Conservation (phyloP, 2,888 invertebrate genomes). For the Acanthosepion lycidas region DNA sequence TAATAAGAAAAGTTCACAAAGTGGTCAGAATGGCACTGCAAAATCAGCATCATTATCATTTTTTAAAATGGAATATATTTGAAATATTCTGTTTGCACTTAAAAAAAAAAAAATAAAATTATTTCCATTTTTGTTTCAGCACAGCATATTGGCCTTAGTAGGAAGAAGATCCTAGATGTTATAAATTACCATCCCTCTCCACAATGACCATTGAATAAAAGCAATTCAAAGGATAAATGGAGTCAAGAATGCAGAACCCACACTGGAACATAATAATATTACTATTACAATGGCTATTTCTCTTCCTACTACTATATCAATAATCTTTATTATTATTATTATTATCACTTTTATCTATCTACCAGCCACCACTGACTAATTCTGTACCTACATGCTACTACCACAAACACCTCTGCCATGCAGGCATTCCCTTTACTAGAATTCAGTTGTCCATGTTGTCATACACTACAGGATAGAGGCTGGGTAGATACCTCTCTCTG, state of each 20-base stretch:
- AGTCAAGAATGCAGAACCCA: background rate
- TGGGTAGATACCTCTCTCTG: background rate
- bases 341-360: background rate
- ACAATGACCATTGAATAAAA: background rate
- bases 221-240: constrained; percentile 6
- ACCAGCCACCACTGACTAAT: constrained; percentile 15
- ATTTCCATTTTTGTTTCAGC: background rate
- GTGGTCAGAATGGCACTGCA: no score
- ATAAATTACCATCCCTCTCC: background rate
- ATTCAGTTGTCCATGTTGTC: background rate
- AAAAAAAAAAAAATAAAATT: background rate
- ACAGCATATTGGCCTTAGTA: constrained; percentile 17
- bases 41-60: no score
- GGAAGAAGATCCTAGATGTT: background rate
- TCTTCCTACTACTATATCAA: background rate
- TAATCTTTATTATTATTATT: background rate
- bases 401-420: background rate
- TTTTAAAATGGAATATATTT: no score
- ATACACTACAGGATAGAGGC: background rate
- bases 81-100: no score
- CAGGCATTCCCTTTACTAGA: constrained; percentile 5
- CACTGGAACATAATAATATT: constrained; percentile 13
- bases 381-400: background rate
- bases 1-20: no score
- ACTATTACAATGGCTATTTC: constrained; percentile 6